A percentile compares a stretch with the other conserved stretches of the same genome.
phyloP scores from a whole-genome alignment of 2,797 vertebrate species.

The Epinephelus malabaricus region DNA sequence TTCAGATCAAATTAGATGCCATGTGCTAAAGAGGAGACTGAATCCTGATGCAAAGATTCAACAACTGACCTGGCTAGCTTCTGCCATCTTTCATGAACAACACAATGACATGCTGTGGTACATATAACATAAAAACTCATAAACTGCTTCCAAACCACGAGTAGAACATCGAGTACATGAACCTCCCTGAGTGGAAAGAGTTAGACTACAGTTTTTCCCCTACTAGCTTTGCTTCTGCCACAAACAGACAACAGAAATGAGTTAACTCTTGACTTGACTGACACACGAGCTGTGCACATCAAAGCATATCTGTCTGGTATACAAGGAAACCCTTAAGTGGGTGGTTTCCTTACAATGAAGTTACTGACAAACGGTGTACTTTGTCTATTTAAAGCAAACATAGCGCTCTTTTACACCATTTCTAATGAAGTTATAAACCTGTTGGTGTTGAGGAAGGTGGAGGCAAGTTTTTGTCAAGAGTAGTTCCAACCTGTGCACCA shows the following conservation, averaged over 20 bases:
- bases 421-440: not conserved
- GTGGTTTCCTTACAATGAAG: constrained; percentile 4
- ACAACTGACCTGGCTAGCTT: not conserved
- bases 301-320: not conserved
- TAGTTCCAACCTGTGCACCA: not conserved
- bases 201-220: not conserved
- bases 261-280: not conserved
- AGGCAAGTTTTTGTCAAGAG: not conserved
- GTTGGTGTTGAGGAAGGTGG: not conserved
- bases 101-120: not conserved
- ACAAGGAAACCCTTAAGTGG: not conserved
- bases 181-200: not conserved
- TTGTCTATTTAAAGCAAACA: constrained; percentile 18
- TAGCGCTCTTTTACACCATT: not conserved
- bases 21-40: constrained; percentile 2
- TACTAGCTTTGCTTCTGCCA: not conserved
- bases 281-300: not conserved
- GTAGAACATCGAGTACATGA: not conserved
- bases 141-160: not conserved
- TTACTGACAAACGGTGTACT: constrained; percentile 6
- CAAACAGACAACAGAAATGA: not conserved
- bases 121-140: not conserved
- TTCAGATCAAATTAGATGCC: constrained; percentile 13
- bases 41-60: constrained; percentile 19
- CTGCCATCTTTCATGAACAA: not conserved